Percentiles rank a stretch among this genome's conserved stretches.
These are phyloP conservation scores for Drosophila nr. perissopoda DNA, from an alignment of 2,888 invertebrate species.

Conservation along the genomic window DNA sequence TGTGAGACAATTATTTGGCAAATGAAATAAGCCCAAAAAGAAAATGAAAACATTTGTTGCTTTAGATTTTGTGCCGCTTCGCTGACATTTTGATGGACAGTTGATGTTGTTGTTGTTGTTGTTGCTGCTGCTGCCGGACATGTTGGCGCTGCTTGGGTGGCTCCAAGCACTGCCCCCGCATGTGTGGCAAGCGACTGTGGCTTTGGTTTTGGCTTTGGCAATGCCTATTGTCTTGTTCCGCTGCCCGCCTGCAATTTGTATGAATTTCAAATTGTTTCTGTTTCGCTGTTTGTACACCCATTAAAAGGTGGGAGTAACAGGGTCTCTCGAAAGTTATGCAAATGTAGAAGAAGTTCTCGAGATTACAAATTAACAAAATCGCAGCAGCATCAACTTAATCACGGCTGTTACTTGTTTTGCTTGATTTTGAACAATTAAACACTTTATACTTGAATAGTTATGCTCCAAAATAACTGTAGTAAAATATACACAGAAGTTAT, in stretches of 20 bases:
- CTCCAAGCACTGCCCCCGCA: conserved; percentile 54
- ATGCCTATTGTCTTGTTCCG: conserved; percentile 52
- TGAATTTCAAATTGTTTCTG: conserved; percentile 71
- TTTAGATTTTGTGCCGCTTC: conserved; percentile 60
- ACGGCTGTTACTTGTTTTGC: background rate
- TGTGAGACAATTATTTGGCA: conserved; percentile 63
- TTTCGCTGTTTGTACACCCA: conserved; percentile 2
- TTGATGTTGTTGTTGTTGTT: conserved; percentile 36
- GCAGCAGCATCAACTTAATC: background rate
- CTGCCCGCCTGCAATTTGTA: conserved; percentile 75
- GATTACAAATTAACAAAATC: background rate
- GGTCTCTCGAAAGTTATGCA: background rate
- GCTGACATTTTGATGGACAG: conserved; percentile 70
- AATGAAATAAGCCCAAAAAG: conserved; percentile 29
- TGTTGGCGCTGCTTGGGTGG: conserved; percentile 70
- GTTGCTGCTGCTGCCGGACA: conserved; percentile 57
- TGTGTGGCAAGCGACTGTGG: conserved; percentile 20
- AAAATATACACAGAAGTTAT: background rate
- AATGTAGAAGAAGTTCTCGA: background rate
- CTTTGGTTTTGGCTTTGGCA: conserved; percentile 9
- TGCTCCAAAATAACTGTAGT: background rate
- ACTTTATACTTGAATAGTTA: too few species aligned
- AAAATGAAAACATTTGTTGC: conserved; percentile 35
- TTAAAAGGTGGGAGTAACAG: background rate
- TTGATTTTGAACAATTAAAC: background rate